Percentiles rank a stretch among this genome's conserved stretches.
Conservation (phyloP, 1,140 invertebrate genomes). For the Cataglyphis hispanica region DNA sequence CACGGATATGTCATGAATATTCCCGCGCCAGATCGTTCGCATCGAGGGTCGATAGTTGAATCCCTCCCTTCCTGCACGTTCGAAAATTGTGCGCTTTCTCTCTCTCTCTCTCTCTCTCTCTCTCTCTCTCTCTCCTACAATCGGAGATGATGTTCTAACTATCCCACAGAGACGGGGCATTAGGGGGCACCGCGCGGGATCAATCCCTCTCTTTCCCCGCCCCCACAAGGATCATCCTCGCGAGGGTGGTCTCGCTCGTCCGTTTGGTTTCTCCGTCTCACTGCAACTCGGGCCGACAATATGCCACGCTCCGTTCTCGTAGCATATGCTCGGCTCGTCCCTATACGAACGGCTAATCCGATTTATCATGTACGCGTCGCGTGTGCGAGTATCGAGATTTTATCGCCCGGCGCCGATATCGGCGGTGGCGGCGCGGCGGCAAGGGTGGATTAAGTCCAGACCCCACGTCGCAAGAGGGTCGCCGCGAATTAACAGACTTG, state of each 20-base stretch:
- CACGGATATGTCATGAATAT: constrained; percentile 71
- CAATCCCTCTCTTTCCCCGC: constrained; percentile 40
- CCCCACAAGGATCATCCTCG: constrained; percentile 56
- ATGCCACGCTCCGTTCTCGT: constrained; percentile 62
- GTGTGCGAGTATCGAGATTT: constrained; percentile 77
- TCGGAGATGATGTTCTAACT: constrained; percentile 82
- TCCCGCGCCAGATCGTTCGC: constrained; percentile 15
- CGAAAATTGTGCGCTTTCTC: constrained; percentile 59
- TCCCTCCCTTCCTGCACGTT: constrained; percentile 12
- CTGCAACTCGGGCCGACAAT: constrained; percentile 65
- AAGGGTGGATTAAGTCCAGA: constrained; percentile 66
- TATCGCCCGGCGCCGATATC: constrained; percentile 78
- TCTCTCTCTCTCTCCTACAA: constrained; percentile 11
- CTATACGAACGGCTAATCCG: constrained; percentile 78
- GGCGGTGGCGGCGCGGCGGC: constrained; percentile 58
- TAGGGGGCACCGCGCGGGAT: constrained; percentile 67
- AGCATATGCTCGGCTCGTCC: constrained; percentile 74
- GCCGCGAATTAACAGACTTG: constrained; percentile 79
- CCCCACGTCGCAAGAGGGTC: constrained; percentile 54
- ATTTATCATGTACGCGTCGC: constrained; percentile 80
- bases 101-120: too few relatives aligned
- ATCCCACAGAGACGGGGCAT: constrained; percentile 79
- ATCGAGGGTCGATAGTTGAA: constrained; percentile 46
- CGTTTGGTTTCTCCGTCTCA: constrained; percentile 45
- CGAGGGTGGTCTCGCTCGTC: constrained; percentile 64